These are phyloP conservation scores for Uromys caudimaculatus DNA, from an alignment of 2,797 vertebrate species.

Conservation along the genomic window DNA sequence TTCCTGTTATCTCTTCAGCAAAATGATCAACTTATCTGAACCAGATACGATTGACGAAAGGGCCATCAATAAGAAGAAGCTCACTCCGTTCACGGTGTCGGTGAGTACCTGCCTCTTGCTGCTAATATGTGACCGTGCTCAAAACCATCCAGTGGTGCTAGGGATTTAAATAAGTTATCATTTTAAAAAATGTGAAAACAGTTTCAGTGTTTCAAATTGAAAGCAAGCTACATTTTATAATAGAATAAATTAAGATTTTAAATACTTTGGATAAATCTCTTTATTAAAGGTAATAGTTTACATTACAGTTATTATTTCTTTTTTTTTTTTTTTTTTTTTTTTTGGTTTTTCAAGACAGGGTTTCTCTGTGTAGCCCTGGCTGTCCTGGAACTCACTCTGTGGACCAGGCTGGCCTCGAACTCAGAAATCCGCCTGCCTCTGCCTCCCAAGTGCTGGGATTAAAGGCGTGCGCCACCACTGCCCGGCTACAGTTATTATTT, in stretches of 20 bases:
- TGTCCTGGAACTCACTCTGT: too few species aligned
- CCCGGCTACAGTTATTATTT: slow-evolving; percentile 9
- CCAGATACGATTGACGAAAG: slow-evolving; percentile 98
- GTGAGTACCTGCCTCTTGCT: slow-evolving; percentile 90
- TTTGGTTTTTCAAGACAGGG: too few species aligned
- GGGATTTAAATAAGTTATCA: not conserved
- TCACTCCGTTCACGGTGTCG: slow-evolving; percentile 95
- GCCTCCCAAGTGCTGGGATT: too few species aligned
- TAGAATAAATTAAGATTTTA: slow-evolving; percentile 50
- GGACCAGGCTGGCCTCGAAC: too few species aligned
- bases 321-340: too few species aligned
- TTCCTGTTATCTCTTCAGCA: slow-evolving; percentile 88
- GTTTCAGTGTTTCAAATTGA: not conserved
- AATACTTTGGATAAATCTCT: not conserved
- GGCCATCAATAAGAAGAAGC: slow-evolving; percentile 97
- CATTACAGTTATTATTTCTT: not conserved
- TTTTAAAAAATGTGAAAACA: not conserved
- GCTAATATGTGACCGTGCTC: not conserved
- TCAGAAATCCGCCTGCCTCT: too few species aligned
- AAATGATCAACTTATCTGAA: slow-evolving; percentile 98
- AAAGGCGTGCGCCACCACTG: too few species aligned
- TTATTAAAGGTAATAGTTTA: slow-evolving; percentile 50
- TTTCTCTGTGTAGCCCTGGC: too few species aligned
- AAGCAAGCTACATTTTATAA: slow-evolving; percentile 25
- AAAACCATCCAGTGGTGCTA: not conserved